A percentile compares a stretch with the other conserved stretches of the same genome.
Evolutionary conservation across 2,888 invertebrate species (phyloP).

Genomic region (Branchipolynoe longqiensis): DNA sequence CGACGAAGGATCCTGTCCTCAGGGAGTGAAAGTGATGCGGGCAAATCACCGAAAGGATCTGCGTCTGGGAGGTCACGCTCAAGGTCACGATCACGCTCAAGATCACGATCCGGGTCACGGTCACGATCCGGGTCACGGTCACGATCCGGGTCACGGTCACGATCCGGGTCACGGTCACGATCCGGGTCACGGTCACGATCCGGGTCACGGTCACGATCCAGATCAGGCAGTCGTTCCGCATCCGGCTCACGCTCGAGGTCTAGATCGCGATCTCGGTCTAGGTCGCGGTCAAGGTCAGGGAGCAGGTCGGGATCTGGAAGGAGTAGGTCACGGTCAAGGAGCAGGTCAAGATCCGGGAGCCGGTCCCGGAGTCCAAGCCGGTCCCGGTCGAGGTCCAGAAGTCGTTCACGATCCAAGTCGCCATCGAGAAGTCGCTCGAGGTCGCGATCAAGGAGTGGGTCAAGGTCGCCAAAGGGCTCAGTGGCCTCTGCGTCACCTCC

Average conservation of each 20-base stretch:
- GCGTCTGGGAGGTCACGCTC: constrained; percentile 61
- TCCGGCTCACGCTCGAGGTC: constrained; percentile 62
- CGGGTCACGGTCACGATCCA: constrained; percentile 51
- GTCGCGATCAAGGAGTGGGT: constrained; percentile 27
- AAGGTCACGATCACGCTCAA: constrained; percentile 60
- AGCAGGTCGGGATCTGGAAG: constrained; percentile 61
- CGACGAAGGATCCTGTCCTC: constrained; percentile 77
- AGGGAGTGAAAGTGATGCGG: constrained; percentile 76
- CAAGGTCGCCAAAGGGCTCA: constrained; percentile 35
- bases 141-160: constrained; percentile 60
- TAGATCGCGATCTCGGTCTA: constrained; percentile 39
- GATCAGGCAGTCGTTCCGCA: constrained; percentile 35
- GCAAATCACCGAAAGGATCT: constrained; percentile 56
- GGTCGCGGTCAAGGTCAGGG: neutral
- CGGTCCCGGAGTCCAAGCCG: constrained; percentile 51
- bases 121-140: constrained; percentile 61
- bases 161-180: constrained; percentile 62
- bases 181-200: constrained; percentile 63
- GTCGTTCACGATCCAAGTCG: neutral
- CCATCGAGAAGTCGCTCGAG: constrained; percentile 25
- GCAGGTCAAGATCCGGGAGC: constrained; percentile 56
- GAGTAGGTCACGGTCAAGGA: constrained; percentile 37
- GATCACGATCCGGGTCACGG: constrained; percentile 83
- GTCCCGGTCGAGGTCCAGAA: constrained; percentile 34
- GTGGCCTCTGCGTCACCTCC: too few species aligned